Evolutionary conservation across 2,797 vertebrate species (phyloP), one percentile per base, ranked within the genome.

Genomic region (Molossus molossus): DNA sequence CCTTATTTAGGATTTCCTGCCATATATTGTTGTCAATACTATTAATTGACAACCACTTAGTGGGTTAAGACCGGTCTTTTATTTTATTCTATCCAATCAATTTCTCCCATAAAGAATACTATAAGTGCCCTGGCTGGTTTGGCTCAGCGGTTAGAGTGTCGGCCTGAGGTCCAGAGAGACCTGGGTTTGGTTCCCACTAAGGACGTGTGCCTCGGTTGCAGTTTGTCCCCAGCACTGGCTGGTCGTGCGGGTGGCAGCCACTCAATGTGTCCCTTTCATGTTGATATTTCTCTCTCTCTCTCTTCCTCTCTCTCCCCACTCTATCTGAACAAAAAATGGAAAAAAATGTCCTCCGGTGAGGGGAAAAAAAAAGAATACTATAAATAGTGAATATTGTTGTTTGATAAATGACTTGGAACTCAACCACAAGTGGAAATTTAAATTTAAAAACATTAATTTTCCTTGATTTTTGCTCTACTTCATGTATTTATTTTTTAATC

Each of bases 391-490:
- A 77, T 96, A 94, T 55, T 88, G 25, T 94, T 96, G 73, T 77
- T 96, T 96, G 86, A 97, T 96, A 90, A 94, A 96, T 97, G 94
- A 84, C 91, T 95, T 95, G 25, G 57, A 96, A 72, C 53, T 92
- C 70, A 95, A 70, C 84, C 79, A 82, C 69, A 88, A 96, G 72
- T 84, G n/a, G 92, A 92, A 96, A 87, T 97, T 98, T 92, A 94
- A 97, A 92, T 97, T 95, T 91, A 95, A 96, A 97, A 96, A 60
- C 72, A 94, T 97, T 96, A 94, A 95, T 85, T 90, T 96, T 95
- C 89, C 69, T 80, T 86, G 86, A 81, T 95, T 96, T 96, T 96
- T 96, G 33, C 58, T 67, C 25, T 96, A 57, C 64, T 84, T 95
- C 94, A 72, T 70, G 93, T 87, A 79, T 93, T 91, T 62, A 85